Base-by-base conservation (phyloP, 2,113 vertebrate species). In the Datnioides undecimradiatus region DNA sequence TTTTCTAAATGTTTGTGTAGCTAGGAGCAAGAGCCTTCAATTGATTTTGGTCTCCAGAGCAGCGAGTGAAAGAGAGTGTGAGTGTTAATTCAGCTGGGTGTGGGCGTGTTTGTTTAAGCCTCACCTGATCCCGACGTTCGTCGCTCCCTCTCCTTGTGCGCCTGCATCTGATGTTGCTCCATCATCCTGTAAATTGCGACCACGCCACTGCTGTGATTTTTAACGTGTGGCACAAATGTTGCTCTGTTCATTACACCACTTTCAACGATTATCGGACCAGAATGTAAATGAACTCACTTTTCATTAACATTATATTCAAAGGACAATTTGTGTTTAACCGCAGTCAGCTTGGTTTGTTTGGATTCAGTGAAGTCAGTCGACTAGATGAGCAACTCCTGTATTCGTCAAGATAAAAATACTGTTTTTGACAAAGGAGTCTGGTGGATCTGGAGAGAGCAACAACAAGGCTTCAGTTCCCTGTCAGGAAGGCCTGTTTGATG, bases 91-190 rank as follows among this genome's bases (percentile, higher is more conserved):
- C 25, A 72, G 27, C 11, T 62, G 75, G 81, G 77, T 54, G 90
- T 76, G 72, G 43, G 23, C 38, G 10, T 79, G 58, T 92, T 90
- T 88, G 76, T 40, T 34, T 21, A 81, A 78, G 64, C 69, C 93
- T 92, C 85, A 94, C 93, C 92, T 90, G 94, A 96, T 84, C 96
- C 97, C 7, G 97, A 98, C 8, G 96, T 95, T 68, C 97, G 96
- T 86, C 97, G 95, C 93, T 99, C 98, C 81, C 98, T 94, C 87
- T 98, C 97, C 87, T 98, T 97, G 88, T 93, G 93, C 25, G 82
- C 92, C 84, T 98, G 97, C 87, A 96, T 95, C 90, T 96, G 96
- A 90, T 96, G 97, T 83, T 97, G 97, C 89, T 99, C 97, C 97
- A 98, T 97, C 94, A 98, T 96, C 94, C 98, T 99, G 88, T 62